Evolutionary conservation across 2,797 vertebrate genomes (phyloP), one percentile per base, ranked within the genome.

Genomic region (Danionella dracula): DNA sequence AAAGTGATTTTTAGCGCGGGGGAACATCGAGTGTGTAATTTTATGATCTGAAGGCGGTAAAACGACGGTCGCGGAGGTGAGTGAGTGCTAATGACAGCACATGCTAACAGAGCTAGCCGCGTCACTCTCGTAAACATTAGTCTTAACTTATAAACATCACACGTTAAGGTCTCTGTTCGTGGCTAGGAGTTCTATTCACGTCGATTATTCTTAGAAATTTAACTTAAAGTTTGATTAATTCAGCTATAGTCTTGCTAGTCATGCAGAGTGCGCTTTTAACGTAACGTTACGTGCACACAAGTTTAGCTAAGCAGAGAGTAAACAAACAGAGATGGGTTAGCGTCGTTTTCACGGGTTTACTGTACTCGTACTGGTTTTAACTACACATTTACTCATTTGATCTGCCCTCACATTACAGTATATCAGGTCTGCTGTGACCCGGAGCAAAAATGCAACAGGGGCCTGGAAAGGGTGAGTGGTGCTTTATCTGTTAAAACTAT

Each of bases 371-470:
- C 23, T 27, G 23, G 3, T 6, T 3, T 27, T 3, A 3, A 3
- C 6, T 1, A 40, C 13, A 12, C 7, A 41, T 10, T 13, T 50
- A 12, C 37, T 1, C 4, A 34, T 45, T 15, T 13, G 9, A 2
- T 1, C 20, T 21, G 1, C 40, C 42, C 9, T 31, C 2, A 44
- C 1, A 5, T 0, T 27, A 2, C 5, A 59, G 35, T 41, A 9
- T 13, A 34, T 42, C 35, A 40, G 29, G 64, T 35, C 57, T 53
- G 23, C 49, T 54, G 58, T 59, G 16, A 66, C 65, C 44, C 58
- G 44, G 70, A 73, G 50, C 72, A 70, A 77, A 78, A 45, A 80
- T 75, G 72, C 69, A 68, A 21, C 57, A 63, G 46, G 66, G 66
- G 40, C 49, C 70, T 46, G 67, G 53, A 58, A 68, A 74, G 23